Conservation (phyloP, 2,113 vertebrate genomes). For the Athene cunicularia region DNA sequence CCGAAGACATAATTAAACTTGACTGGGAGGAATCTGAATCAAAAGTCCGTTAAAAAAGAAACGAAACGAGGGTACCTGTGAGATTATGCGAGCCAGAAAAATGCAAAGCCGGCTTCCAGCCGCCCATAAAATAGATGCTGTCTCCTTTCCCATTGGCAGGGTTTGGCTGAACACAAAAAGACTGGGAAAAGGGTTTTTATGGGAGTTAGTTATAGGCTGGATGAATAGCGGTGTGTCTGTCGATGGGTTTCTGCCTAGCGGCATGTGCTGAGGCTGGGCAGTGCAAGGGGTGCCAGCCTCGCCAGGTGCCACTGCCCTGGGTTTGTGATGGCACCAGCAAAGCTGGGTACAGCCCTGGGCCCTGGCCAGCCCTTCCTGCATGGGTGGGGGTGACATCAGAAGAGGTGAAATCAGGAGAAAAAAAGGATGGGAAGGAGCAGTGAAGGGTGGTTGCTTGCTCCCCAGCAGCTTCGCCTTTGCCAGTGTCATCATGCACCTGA, state of each 20-base stretch:
- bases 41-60: slow-evolving; percentile 48
- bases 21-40: slow-evolving; percentile 46
- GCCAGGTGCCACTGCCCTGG: accelerated
- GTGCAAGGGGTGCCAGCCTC: neutral
- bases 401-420: neutral
- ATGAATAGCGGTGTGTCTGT: neutral
- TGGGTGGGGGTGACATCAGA: neutral
- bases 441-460: neutral
- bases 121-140: slow-evolving; percentile 48
- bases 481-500: neutral
- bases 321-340: neutral
- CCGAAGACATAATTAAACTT: slow-evolving; percentile 25
- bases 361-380: neutral
- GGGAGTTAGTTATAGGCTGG: slow-evolving; percentile 37
- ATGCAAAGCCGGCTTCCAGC: slow-evolving; percentile 40
- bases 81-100: slow-evolving; percentile 23
- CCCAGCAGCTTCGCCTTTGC: neutral
- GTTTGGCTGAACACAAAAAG: slow-evolving; percentile 29
- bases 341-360: neutral
- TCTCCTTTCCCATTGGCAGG: slow-evolving; percentile 41
- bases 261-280: neutral
- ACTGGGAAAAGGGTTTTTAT: slow-evolving; percentile 37
- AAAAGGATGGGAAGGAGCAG: neutral
- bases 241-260: neutral
- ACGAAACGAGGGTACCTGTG: slow-evolving; percentile 42